Percentiles rank a stretch among this genome's conserved stretches.
Conservation (phyloP, 2,113 vertebrate species). For the Donacobius atricapilla region DNA sequence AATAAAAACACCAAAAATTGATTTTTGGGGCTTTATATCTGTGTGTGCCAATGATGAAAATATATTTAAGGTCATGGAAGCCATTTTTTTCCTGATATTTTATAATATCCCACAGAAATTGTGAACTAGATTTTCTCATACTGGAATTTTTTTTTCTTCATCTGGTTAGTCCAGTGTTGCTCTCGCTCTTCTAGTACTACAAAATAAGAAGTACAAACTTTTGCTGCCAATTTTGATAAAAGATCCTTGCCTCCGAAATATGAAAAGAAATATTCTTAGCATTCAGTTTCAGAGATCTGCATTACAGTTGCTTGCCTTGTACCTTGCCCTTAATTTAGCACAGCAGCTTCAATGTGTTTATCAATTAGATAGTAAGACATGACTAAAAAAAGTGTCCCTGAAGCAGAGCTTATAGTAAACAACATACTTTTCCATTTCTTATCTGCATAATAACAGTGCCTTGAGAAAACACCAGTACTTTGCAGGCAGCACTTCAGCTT, state of each 20-base stretch:
- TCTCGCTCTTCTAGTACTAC: background rate
- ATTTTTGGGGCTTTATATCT: background rate
- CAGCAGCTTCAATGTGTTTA: background rate
- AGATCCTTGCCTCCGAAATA: background rate
- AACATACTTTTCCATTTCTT: background rate
- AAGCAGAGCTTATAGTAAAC: slow-evolving; percentile 1
- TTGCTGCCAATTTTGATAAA: background rate
- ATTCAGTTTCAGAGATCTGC: background rate
- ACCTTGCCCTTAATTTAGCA: background rate
- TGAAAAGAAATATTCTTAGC: background rate
- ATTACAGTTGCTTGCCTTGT: background rate
- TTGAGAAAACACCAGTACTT: background rate
- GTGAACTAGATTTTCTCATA: background rate
- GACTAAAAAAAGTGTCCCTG: background rate
- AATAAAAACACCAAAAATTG: background rate
- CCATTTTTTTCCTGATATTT: background rate
- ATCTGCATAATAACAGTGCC: background rate
- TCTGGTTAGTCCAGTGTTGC: background rate
- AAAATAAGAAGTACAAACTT: background rate
- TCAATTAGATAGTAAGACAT: background rate
- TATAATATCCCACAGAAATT: background rate
- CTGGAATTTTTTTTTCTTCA: background rate
- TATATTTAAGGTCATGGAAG: background rate
- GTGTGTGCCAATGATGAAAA: background rate
- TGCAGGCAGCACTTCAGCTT: background rate